These are phyloP conservation scores for Diorhabda elongata DNA, from an alignment of 1,140 invertebrate species.

Conservation along the genomic window DNA sequence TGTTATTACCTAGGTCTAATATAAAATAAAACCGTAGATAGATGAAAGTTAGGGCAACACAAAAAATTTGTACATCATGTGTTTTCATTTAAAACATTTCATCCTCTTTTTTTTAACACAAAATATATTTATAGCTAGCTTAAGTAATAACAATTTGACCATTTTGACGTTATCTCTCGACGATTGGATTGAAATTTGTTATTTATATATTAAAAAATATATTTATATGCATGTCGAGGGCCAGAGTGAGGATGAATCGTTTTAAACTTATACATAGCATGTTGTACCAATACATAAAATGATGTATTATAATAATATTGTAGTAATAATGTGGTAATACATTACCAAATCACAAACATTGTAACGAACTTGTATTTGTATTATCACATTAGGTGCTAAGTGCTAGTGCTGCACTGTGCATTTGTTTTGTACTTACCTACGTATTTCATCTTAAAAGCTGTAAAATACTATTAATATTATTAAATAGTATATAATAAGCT, in stretches of 20 bases:
- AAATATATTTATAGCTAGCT: background rate
- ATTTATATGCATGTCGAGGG: background rate
- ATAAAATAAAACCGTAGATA: conserved; percentile 37
- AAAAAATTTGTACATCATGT: conserved; percentile 7
- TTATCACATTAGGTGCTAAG: conserved; percentile 13
- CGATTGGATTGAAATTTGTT: background rate
- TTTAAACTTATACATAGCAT: background rate
- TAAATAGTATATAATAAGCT: conserved; percentile 38
- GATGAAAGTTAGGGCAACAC: conserved; percentile 23
- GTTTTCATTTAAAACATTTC: background rate
- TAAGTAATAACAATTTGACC: background rate
- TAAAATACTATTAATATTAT: conserved; percentile 32
- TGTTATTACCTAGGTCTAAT: conserved; percentile 44
- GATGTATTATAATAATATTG: background rate
- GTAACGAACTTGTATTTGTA: background rate
- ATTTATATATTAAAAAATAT: background rate
- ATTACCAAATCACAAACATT: background rate
- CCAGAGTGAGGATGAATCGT: background rate
- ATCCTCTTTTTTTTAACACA: background rate
- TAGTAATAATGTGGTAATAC: background rate
- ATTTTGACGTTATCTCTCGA: background rate
- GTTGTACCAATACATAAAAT: background rate
- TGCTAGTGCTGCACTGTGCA: conserved; percentile 19
- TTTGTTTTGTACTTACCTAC: conserved; percentile 37
- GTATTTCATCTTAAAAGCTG: conserved; percentile 33